Percentiles rank a stretch among this genome's conserved stretches.
phyloP scores from a whole-genome alignment of 2,888 invertebrate species.

The Amphipoea lucens region DNA sequence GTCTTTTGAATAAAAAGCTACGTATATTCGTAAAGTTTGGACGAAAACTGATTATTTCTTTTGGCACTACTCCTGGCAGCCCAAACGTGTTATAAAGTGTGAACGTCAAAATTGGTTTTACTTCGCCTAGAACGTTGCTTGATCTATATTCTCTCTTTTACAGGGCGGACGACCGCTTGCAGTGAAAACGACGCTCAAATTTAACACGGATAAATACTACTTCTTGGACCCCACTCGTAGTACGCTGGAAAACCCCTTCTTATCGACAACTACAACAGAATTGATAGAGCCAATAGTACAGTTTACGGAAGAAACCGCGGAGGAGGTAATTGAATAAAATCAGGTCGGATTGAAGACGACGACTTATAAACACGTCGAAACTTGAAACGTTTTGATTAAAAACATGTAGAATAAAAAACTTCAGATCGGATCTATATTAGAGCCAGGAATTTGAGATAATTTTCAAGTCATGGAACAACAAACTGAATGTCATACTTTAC shows the following conservation, averaged over 20 bases:
- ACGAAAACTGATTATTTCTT: not conserved
- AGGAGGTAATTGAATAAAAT: constrained; percentile 18
- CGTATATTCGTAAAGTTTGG: not conserved
- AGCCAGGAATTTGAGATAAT: not conserved
- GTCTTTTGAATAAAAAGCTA: not conserved
- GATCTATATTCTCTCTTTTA: not conserved
- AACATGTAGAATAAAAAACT: not conserved
- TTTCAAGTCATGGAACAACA: not conserved
- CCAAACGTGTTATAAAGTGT: not conserved
- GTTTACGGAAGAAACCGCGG: not conserved
- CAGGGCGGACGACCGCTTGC: not conserved
- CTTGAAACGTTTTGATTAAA: not conserved
- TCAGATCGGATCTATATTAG: not conserved
- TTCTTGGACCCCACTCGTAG: not conserved
- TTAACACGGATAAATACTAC: not conserved
- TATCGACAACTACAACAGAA: constrained; percentile 14
- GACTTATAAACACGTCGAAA: not conserved
- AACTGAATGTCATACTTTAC: not conserved
- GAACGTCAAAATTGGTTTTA: not conserved
- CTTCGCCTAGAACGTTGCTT: not conserved
- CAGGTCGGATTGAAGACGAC: constrained; percentile 8
- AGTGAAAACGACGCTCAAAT: constrained; percentile 10
- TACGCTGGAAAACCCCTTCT: not conserved
- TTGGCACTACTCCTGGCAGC: not conserved
- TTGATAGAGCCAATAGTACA: not conserved